Base-by-base conservation (phyloP, 2,888 invertebrate genomes). In the Andricus quercusramuli region DNA sequence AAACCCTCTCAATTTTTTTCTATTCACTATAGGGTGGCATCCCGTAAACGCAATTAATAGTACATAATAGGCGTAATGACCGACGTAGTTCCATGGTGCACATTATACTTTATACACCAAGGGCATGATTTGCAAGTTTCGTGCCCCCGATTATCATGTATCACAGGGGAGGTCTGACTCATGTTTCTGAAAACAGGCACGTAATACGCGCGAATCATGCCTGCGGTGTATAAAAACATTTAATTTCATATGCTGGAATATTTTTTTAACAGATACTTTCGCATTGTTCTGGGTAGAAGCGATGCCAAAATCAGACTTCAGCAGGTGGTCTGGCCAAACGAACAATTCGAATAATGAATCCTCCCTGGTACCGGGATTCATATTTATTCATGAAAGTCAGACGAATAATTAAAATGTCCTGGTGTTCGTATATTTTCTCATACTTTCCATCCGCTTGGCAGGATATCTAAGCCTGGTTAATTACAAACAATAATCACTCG, bases 401-500 rank as follows among this genome's bases (percentile, higher is more conserved):
- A 20, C 59, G 82, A 83, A 83, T 84, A 83, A 84, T 84, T 84
- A 83, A 83, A 84, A 82, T 81, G 78, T 78, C 66, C 66, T 32
- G 29, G 41, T 66, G 25, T 65, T 51, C 47, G 66, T n/a, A 62
- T 20, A 66, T 65, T 77, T 79, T 77, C 79, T 74, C 79, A 64
- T 65, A 65, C 74, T 78, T 74, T 78, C 44, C 78, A 74, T 68
- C 78, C 78, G 78, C 82, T 82, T 81, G 78, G 65, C 76, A 51
- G 77, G 79, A 78, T 81, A 80, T 79, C 65, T 84, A 84, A 83
- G 82, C 80, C 81, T 80, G 83, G 83, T 85, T 86, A 85, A 86
- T 85, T 86, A 83, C 77, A 82, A 85, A 86, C 80, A 86, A 85
- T 82, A 86, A 86, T 86, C 78, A 82, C 74, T 68, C 25, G 68